Evolutionary conservation across 2,888 invertebrate species (phyloP).

Genomic region (Drosophila prostipennis): DNA sequence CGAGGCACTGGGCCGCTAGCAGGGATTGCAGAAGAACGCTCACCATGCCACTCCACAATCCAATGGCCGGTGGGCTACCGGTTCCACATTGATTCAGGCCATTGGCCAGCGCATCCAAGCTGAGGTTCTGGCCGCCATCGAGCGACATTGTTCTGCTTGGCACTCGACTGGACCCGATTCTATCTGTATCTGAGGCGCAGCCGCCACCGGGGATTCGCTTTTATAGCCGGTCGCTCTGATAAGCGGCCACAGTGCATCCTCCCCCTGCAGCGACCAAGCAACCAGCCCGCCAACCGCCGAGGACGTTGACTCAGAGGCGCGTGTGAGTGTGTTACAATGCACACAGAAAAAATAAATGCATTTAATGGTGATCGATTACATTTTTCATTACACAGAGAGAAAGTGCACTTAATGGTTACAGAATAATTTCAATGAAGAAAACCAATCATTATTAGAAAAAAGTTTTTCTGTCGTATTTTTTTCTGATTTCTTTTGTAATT

Average conservation of each 20-base stretch:
- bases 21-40: conserved; percentile 86
- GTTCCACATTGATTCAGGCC: conserved; percentile 1
- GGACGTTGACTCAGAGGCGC: conserved; percentile 29
- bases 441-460: too few relatives aligned
- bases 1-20: conserved; percentile 86
- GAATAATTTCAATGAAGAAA: too few relatives aligned
- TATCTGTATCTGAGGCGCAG: conserved; percentile 36
- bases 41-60: conserved; percentile 84
- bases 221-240: conserved; percentile 58
- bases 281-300: neutral
- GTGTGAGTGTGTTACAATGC: conserved; percentile 7
- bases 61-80: conserved; percentile 73
- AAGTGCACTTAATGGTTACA: too few relatives aligned
- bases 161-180: conserved; percentile 6
- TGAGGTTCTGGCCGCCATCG: conserved; percentile 2
- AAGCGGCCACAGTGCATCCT: conserved; percentile 32
- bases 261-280: neutral
- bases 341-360: neutral
- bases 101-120: neutral
- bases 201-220: conserved; percentile 36
- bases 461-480: too few relatives aligned
- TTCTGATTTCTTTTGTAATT: too few relatives aligned
- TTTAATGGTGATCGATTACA: neutral
- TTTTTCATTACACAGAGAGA: neutral
- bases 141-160: conserved; percentile 3